Evolutionary conservation across 2,113 vertebrate species (phyloP), one percentile per base, ranked within the genome.

Genomic region (Spermophilus dauricus): DNA sequence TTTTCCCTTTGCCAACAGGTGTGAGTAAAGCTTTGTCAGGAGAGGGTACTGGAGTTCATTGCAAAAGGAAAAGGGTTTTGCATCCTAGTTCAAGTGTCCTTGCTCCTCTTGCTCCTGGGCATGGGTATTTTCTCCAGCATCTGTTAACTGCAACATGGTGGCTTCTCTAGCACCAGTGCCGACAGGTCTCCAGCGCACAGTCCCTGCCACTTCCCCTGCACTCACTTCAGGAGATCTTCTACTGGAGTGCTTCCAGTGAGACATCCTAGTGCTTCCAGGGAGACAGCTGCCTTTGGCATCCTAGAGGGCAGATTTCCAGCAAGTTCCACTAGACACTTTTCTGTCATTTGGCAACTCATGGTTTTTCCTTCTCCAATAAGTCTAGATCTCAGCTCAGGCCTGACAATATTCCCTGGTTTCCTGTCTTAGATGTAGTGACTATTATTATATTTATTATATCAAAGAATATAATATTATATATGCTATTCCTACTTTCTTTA

Each of bases 181-280:
- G 24, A 4, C 18, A 5, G 16, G 18, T 24, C n/a, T 53, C 34
- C 34, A 51, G 51, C 0, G 5, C 26, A 3, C 0, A 0, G 28
- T 42, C 51, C 56, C 53, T 8, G 26, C 20, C 3, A 0, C 17
- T 12, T 65, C 8, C 18, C 28, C 18, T 0, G 72, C 16, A 26
- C 39, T 18, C 6, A 8, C 53, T 16, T 30, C 56, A 26, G 6
- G 12, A 17, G 63, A 34, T 24, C 53, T 34, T 45, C 10, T 5
- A n/a, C 12, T 48, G 61, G 22, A 24, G 18, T 30, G 48, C 63
- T 26, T 72, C 53, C 32, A 1, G 6, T 11, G 13, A 58, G 24
- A 45, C 45, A 45, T 45, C 45, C 45, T 45, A 24, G 18, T 34
- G 48, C 70, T 26, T 72, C 53, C 32, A 1, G 6, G 8, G 13